Base-by-base conservation (phyloP, 2,888 invertebrate genomes). In the Parnassius orleans region DNA sequence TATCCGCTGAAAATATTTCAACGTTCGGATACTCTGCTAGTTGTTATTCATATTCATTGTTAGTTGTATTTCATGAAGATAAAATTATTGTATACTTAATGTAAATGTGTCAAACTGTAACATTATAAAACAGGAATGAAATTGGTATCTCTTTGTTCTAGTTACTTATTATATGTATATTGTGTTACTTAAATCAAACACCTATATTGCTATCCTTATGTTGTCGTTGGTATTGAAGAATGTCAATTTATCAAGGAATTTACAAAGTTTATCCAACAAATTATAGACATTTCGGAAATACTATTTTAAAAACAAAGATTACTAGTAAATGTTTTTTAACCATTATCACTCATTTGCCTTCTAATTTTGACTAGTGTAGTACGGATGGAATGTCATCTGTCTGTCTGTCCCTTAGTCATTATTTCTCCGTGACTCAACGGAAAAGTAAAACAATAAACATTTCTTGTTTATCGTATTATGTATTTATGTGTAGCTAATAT, bases 361-460 rank as follows among this genome's bases (percentile, higher is more conserved):
- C 33, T 33, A 33, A 33, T 7, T 33, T 33, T 33, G 33, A 33
- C 33, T 33, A 33, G 33, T 33, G 33, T 7, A 33, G 33, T 24
- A 24, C 3, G 5, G 24, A 24, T 24, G 24, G 10, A 14, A 48
- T 48, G 47, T 14, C 47, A 14, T 14, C 33, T 33, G n/a, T 48
- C 14, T 14, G 42, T 44, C 50, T 58, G 47, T 57, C 56, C 57
- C 53, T 61, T 58, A 58, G 58, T 63, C 63, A 63, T 58, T 58
- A 43, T 10, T 12, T 24, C 44, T 11, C 15, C 43, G 53, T 58
- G 62, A 58, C 43, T 62, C 57, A 62, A 51, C 48, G 33, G 33
- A 33, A 12, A n/a, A 50, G 48, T 53, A 53, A 52, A 53, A 53
- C 52, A n/a, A 61, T 2, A 42, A 61, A 56, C 44, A 56, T 3